Evolutionary conservation across 2,797 vertebrate species (phyloP).

Genomic region (Apogon hyalosoma): DNA sequence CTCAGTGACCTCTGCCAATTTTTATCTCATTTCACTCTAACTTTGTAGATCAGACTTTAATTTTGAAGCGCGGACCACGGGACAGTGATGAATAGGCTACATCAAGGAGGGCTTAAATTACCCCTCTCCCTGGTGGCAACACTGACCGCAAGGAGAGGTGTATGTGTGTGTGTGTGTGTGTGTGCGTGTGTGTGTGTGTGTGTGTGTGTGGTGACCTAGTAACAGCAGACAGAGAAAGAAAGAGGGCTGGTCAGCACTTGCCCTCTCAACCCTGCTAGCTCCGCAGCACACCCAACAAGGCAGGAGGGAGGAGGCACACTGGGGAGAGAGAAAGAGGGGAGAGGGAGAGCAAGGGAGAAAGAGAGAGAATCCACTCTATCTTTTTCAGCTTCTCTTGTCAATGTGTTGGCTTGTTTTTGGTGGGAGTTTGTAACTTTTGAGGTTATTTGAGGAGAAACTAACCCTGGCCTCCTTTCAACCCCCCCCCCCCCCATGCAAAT

Average conservation of each 20-base stretch:
- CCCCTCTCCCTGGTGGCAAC: conserved; percentile 91
- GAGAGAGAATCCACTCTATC: conserved; percentile 55
- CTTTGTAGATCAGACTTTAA: conserved; percentile 99
- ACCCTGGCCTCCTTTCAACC: conserved; percentile 48
- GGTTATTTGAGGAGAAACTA: conserved; percentile 65
- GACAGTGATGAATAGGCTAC: conserved; percentile 99
- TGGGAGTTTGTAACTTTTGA: conserved; percentile 64
- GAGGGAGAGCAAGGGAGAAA: conserved; percentile 22
- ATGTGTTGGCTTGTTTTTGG: conserved; percentile 49
- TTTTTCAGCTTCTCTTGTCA: conserved; percentile 54
- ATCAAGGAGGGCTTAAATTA: conserved; percentile 97
- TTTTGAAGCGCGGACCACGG: conserved; percentile 91
- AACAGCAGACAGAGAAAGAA: conserved; percentile 87
- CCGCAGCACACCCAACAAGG: conserved; percentile 81
- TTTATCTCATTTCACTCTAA: conserved; percentile 98
- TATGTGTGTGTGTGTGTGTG: conserved; percentile 39
- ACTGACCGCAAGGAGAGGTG: conserved; percentile 79
- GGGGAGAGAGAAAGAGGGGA: conserved; percentile 30
- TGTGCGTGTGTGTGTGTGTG: conserved; percentile 45
- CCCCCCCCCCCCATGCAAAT: conserved; percentile 43
- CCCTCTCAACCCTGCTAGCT: conserved; percentile 89
- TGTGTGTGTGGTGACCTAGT: conserved; percentile 74
- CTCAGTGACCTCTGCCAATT: conserved; percentile 96
- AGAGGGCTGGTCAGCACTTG: conserved; percentile 90
- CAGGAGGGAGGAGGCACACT: conserved; percentile 32